Conservation (phyloP, 2,888 invertebrate genomes). For the Minunthozetes semirufus region DNA sequence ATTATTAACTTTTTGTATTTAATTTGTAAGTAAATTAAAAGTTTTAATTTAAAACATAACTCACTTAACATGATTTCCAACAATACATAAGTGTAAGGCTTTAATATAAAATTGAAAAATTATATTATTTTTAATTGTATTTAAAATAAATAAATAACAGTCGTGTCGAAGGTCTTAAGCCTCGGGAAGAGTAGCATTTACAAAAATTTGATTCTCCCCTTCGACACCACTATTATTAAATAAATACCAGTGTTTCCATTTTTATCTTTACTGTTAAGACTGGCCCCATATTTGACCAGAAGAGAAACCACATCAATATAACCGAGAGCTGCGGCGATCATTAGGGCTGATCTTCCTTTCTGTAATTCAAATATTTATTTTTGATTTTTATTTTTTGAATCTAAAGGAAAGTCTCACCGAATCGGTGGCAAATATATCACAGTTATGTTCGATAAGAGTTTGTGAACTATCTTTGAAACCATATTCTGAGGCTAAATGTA, state of each 20-base stretch:
- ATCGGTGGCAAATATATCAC: constrained; percentile 42
- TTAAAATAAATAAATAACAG: too few relatives aligned
- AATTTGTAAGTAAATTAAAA: too few relatives aligned
- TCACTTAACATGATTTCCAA: constrained; percentile 66
- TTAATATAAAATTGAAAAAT: not conserved
- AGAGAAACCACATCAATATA: constrained; percentile 45
- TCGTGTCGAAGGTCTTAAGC: too few relatives aligned
- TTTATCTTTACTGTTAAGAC: constrained; percentile 43
- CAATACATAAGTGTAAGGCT: constrained; percentile 75
- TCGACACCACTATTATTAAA: too few relatives aligned
- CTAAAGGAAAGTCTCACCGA: constrained; percentile 39
- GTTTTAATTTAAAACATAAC: not conserved
- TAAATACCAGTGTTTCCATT: constrained; percentile 39
- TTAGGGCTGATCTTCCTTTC: constrained; percentile 49
- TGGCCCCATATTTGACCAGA: constrained; percentile 46
- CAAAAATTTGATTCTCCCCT: too few relatives aligned
- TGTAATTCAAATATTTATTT: constrained; percentile 40
- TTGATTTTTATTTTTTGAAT: too few relatives aligned
- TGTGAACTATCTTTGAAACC: constrained; percentile 45
- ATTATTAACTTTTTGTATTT: too few relatives aligned
- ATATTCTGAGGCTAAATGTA: constrained; percentile 47
- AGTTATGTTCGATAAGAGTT: constrained; percentile 45
- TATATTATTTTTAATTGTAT: too few relatives aligned
- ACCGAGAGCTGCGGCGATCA: constrained; percentile 47
- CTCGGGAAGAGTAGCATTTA: too few relatives aligned